Conservation (phyloP, 2,888 invertebrate species). For the Onchidella celtica region DNA sequence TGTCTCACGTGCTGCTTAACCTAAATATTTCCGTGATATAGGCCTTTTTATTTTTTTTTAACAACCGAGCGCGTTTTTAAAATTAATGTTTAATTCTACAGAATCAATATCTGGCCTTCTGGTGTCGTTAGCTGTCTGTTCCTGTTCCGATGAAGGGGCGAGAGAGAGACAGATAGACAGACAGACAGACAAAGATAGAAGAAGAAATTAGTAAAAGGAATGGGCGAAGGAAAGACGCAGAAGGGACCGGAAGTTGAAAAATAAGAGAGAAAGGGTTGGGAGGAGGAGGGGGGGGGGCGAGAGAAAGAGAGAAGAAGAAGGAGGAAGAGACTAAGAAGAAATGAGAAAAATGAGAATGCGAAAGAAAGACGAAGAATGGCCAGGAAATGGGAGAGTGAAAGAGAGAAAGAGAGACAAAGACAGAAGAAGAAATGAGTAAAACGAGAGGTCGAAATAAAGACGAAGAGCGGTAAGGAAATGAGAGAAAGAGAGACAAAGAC, state of each 20-base stretch:
- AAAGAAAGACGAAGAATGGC: neutral
- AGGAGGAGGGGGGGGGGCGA: constrained; percentile 17
- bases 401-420: neutral
- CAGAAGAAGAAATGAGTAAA: neutral
- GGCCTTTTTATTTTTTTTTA: too few relatives aligned
- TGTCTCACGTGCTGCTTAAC: too few relatives aligned
- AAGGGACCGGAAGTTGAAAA: neutral
- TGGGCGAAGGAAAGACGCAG: too few relatives aligned
- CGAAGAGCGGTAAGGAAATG: neutral
- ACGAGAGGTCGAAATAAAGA: neutral
- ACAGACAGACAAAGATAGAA: too few relatives aligned
- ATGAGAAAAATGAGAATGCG: neutral
- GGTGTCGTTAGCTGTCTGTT: too few relatives aligned
- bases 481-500: neutral
- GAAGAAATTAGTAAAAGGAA: too few relatives aligned
- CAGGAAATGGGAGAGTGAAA: neutral
- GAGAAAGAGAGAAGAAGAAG: constrained; percentile 32
- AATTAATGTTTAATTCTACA: too few relatives aligned
- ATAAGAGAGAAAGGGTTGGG: constrained; percentile 20
- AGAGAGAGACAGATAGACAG: too few relatives aligned
- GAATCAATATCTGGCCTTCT: too few relatives aligned
- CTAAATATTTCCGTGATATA: too few relatives aligned
- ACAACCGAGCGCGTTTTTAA: too few relatives aligned
- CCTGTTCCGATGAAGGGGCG: too few relatives aligned
- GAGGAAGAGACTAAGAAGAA: neutral